phyloP scores from a whole-genome alignment of 1,140 invertebrate genomes.

The Drosophila kohkoa region DNA sequence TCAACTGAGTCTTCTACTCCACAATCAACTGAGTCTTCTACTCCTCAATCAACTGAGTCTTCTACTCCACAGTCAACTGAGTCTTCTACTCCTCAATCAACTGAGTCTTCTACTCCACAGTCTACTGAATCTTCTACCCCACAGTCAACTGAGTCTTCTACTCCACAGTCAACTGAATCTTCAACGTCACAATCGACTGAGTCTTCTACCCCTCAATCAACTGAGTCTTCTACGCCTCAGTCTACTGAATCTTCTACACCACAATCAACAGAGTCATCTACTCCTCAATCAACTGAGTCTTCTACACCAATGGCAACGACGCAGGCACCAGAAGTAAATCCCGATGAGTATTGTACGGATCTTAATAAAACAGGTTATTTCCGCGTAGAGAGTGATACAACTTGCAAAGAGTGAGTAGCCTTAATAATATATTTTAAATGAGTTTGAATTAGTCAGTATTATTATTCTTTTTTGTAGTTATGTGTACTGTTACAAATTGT shows the following conservation, averaged over 20 bases:
- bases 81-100: neutral
- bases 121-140: conserved; percentile 19
- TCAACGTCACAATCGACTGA: conserved; percentile 16
- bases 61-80: conserved; percentile 23
- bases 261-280: conserved; percentile 11
- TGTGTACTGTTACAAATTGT: conserved; percentile 60
- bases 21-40: too few species aligned
- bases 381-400: conserved; percentile 51
- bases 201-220: neutral
- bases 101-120: conserved; percentile 8
- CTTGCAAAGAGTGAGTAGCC: conserved; percentile 56
- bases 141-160: conserved; percentile 13
- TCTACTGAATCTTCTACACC: conserved; percentile 18
- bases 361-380: conserved; percentile 49
- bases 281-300: conserved; percentile 11
- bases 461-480: conserved; percentile 47
- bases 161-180: neutral
- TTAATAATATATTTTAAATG: neutral
- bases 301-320: conserved; percentile 21
- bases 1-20: too few species aligned
- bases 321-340: conserved; percentile 18
- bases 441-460: neutral
- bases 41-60: neutral
- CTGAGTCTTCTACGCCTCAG: conserved; percentile 23
- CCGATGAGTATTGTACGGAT: conserved; percentile 43